Conservation (phyloP, 2,113 vertebrate species). For the Amazona vittata region DNA sequence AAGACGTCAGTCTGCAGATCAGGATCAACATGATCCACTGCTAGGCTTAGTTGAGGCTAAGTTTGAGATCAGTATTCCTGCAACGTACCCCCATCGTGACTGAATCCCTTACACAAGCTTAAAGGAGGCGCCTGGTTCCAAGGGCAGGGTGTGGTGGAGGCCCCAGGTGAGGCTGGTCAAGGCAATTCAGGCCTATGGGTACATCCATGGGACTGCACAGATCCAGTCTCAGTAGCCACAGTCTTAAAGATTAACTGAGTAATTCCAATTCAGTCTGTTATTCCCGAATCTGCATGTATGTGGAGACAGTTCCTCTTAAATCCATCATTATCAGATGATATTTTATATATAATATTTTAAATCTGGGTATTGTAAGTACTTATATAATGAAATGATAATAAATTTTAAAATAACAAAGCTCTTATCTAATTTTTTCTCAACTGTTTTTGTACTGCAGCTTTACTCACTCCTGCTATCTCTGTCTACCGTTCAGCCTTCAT, state of each 20-base stretch:
- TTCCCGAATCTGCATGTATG: background rate
- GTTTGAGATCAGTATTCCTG: background rate
- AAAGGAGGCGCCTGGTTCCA: background rate
- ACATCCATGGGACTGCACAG: background rate
- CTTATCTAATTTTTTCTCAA: background rate
- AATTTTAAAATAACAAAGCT: background rate
- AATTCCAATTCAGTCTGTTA: background rate
- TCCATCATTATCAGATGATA: background rate
- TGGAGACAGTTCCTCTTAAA: background rate
- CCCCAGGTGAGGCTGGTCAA: background rate
- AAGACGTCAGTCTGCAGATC: background rate
- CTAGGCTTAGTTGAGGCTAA: background rate
- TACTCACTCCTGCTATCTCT: background rate
- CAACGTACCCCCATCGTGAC: background rate
- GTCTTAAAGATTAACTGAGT: background rate
- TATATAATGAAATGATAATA: background rate
- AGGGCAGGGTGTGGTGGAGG: background rate
- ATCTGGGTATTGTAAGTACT: background rate
- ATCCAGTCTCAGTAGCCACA: background rate
- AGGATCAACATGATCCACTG: background rate
- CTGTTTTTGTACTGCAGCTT: background rate
- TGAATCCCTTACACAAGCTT: background rate
- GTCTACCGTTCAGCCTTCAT: background rate
- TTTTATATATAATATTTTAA: background rate
- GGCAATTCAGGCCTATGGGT: background rate